These are phyloP conservation scores for Sarcophilus harrisii DNA, from an alignment of 2,797 vertebrate species.

Conservation along the genomic window DNA sequence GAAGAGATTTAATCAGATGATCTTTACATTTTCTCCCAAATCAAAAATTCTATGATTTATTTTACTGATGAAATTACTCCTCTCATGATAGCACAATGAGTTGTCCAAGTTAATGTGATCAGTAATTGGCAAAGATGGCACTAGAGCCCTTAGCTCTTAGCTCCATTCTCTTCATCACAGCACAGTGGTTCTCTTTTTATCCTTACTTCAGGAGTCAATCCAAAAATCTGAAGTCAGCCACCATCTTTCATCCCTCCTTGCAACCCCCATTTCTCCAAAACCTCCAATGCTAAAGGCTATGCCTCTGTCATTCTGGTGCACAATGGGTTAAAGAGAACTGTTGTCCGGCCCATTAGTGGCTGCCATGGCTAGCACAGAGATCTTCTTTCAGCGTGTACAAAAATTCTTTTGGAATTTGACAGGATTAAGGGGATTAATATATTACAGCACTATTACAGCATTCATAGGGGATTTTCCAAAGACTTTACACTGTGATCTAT, in stretches of 20 bases:
- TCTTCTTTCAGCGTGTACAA: slow-evolving; percentile 80
- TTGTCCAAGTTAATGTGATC: background rate
- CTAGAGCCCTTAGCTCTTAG: background rate
- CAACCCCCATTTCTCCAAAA: background rate
- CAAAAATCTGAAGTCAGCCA: background rate
- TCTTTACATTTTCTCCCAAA: background rate
- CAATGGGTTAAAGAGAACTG: slow-evolving; percentile 67
- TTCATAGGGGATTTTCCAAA: slow-evolving; percentile 86
- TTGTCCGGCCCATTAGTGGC: slow-evolving; percentile 41
- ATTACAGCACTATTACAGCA: slow-evolving; percentile 87
- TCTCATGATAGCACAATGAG: background rate
- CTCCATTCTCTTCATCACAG: background rate
- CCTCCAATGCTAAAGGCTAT: background rate
- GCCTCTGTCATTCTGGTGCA: slow-evolving; percentile 29
- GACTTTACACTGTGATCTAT: slow-evolving; percentile 86
- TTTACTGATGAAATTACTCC: background rate
- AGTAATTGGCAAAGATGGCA: background rate
- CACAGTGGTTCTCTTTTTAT: background rate
- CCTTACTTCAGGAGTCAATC: background rate
- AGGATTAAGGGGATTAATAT: slow-evolving; percentile 88
- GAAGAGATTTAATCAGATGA: background rate
- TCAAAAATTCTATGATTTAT: background rate
- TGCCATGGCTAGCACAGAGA: slow-evolving; percentile 68
- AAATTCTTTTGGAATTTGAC: slow-evolving; percentile 86
- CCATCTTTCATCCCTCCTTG: background rate